Evolutionary conservation across 2,888 invertebrate species (phyloP).

Genomic region (Thysanoteuthis rhombus): DNA sequence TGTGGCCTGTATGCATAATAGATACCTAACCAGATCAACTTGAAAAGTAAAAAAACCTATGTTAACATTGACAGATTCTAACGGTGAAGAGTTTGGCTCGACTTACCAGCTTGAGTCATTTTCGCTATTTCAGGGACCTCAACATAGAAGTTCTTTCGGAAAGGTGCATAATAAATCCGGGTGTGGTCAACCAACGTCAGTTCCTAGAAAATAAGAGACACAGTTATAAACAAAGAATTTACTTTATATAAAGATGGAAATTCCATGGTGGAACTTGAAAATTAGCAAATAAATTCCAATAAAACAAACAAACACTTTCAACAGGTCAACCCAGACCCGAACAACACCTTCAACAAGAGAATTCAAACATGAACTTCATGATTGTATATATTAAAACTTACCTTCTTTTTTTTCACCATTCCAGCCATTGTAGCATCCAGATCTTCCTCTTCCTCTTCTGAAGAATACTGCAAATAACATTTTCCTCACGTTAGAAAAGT

Average conservation of each 20-base stretch:
- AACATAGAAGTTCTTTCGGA: conserved; percentile 95
- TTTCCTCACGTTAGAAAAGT: too few relatives aligned
- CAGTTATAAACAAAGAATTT: neutral
- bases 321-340: too few relatives aligned
- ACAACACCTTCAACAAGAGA: neutral
- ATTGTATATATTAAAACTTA: conserved; percentile 32
- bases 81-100: neutral
- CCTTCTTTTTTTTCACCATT: conserved; percentile 61
- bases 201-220: conserved; percentile 73
- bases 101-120: conserved; percentile 84
- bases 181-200: conserved; percentile 70
- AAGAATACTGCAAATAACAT: conserved; percentile 81
- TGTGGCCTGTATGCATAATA: too few relatives aligned
- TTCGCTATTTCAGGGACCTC: conserved; percentile 94
- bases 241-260: neutral
- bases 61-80: too few relatives aligned
- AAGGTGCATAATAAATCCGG: conserved; percentile 84
- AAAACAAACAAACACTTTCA: neutral
- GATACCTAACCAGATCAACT: too few relatives aligned
- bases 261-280: neutral
- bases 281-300: neutral
- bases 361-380: neutral
- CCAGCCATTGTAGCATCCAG: conserved; percentile 83
- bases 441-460: conserved; percentile 95
- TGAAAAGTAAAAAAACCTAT: too few relatives aligned